Percentiles rank a stretch among this genome's conserved stretches.
phyloP scores from a whole-genome alignment of 2,113 vertebrate genomes.

The Odontesthes bonariensis region DNA sequence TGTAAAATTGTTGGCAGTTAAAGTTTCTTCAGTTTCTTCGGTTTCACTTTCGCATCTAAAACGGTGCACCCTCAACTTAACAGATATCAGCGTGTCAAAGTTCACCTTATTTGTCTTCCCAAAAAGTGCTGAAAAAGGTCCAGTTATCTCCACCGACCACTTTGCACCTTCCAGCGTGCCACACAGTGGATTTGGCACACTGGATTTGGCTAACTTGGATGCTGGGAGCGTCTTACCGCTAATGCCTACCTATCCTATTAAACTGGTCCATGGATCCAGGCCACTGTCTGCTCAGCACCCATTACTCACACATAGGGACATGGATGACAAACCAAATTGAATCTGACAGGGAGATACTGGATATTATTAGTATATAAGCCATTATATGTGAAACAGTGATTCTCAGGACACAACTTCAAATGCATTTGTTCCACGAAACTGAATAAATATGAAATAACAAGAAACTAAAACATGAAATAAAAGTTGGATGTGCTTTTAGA shows the following conservation, averaged over 20 bases:
- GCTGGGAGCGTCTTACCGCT: slow-evolving; percentile 73
- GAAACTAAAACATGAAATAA: background rate
- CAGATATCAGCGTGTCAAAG: slow-evolving; percentile 28
- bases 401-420: slow-evolving; percentile 1
- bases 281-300: slow-evolving; percentile 82
- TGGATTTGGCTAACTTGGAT: slow-evolving; percentile 77
- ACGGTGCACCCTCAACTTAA: slow-evolving; percentile 5
- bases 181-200: slow-evolving; percentile 81
- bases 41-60: no score
- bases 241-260: slow-evolving; percentile 85
- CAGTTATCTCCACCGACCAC: slow-evolving; percentile 63
- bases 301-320: slow-evolving; percentile 41
- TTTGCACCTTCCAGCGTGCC: slow-evolving; percentile 70
- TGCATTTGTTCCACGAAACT: background rate
- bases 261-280: slow-evolving; percentile 77
- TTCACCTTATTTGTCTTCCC: slow-evolving; percentile 68
- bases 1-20: slow-evolving; percentile 3
- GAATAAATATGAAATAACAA: background rate
- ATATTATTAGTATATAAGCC: slow-evolving; percentile 16
- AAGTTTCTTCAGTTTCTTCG: background rate
- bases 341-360: slow-evolving; percentile 51
- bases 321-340: slow-evolving; percentile 65
- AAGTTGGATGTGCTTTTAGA: background rate
- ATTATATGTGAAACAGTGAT: slow-evolving; percentile 11
- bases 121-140: slow-evolving; percentile 66